Evolutionary conservation across 2,113 vertebrate genomes (phyloP), one percentile per base, ranked within the genome.

Genomic region (Neodontobutis hainanensis): DNA sequence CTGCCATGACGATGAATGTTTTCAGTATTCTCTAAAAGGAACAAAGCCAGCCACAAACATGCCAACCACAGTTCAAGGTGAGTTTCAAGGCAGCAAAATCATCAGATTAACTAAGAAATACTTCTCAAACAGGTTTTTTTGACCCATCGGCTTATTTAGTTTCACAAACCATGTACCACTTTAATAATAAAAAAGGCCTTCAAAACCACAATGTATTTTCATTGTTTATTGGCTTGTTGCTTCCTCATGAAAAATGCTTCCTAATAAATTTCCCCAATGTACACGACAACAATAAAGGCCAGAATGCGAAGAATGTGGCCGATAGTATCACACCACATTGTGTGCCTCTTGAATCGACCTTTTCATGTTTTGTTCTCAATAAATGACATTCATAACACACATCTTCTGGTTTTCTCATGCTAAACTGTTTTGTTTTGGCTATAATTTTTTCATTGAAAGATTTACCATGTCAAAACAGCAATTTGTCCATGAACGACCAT

Each of bases 291-390:
- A 86, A 83, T 79, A 65, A 16, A 4, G 40, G 60, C 81, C 58
- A 75, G 76, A 36, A 66, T 80, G 71, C 36, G 36, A 84, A 78
- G 73, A 87, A 84, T 85, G 83, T 50, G 65, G 59, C 72, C 66
- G 82, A 87, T 90, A 65, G 50, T 84, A 78, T 86, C 86, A 63
- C 15, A 64, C 11, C 63, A 15, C 77, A 80, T 77, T 85, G 82
- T 87, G 0, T 3, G 40, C 15, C 16, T 55, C 63, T 34, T 80
- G 72, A 77, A 78, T 72, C 43, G 49, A 38, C 61, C 65, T 73
- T 51, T 55, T 73, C 50, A 72, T 12, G 15, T 64, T 32, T 7
- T 69, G 10, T 15, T 5, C 57, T 50, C 56, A 50, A 68, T 67
- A 59, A 40, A 15, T 6, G 2, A 61, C 42, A 57, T 70, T 43